phyloP scores from a whole-genome alignment of 2,113 vertebrate genomes.

The Columbina picui region DNA sequence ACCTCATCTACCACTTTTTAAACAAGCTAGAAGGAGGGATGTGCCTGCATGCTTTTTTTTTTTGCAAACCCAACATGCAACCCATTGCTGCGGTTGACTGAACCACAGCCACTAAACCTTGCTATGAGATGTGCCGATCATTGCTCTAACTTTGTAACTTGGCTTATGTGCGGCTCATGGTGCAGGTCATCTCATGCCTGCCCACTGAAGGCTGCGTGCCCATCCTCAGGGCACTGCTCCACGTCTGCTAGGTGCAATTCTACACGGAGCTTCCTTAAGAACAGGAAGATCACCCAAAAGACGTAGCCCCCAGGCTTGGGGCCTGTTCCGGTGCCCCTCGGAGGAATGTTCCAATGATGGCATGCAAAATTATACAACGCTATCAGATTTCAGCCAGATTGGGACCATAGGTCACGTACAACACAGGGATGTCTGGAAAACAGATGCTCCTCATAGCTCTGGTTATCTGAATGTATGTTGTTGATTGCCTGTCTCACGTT shows the following conservation, averaged over 20 bases:
- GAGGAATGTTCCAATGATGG: slow-evolving; percentile 50
- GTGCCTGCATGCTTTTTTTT: background rate
- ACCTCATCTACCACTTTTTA: no score
- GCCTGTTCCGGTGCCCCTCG: background rate
- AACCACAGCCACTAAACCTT: background rate
- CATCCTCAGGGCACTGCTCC: background rate
- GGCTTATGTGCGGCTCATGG: rapidly evolving
- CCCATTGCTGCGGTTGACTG: background rate
- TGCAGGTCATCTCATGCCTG: background rate
- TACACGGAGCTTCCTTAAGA: background rate
- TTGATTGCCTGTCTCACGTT: background rate
- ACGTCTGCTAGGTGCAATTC: background rate
- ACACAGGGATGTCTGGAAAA: slow-evolving; percentile 49
- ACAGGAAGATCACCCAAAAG: background rate
- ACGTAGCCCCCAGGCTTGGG: background rate
- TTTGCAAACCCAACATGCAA: background rate
- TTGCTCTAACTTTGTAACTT: rapidly evolving
- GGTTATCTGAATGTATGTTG: slow-evolving; percentile 15
- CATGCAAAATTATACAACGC: slow-evolving; percentile 18
- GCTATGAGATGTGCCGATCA: rapidly evolving
- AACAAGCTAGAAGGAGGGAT: background rate
- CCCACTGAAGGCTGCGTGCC: background rate
- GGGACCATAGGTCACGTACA: slow-evolving; percentile 34
- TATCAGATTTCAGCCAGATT: slow-evolving; percentile 63
- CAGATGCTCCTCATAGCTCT: slow-evolving; percentile 40